phyloP scores from a whole-genome alignment of 2,888 invertebrate species.

The Zeuzera pyrina region DNA sequence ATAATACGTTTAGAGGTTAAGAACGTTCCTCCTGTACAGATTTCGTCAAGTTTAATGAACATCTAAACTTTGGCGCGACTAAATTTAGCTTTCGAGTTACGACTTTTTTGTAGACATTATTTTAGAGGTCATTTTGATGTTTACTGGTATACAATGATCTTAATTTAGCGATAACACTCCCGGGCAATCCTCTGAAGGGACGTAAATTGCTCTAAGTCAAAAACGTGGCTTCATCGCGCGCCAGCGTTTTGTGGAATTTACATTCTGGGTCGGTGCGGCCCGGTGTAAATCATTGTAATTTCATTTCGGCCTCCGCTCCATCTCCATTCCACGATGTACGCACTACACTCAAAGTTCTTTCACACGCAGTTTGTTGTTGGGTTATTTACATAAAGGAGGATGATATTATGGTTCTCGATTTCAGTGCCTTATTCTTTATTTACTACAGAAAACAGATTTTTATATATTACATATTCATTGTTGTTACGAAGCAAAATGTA shows the following conservation, averaged over 20 bases:
- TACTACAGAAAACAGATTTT: no score
- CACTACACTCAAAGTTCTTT: conserved; percentile 8
- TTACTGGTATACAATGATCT: conserved; percentile 17
- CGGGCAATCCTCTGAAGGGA: conserved; percentile 17
- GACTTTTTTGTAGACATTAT: conserved; percentile 14
- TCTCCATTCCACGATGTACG: conserved; percentile 6
- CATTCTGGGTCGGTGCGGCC: conserved; percentile 22
- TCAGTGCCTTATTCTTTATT: no score
- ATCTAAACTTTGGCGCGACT: conserved; percentile 16
- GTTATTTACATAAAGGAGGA: no score
- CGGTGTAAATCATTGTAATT: conserved; percentile 34
- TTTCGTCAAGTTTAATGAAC: conserved; percentile 23
- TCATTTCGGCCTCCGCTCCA: conserved; percentile 22
- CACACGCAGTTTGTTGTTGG: no score
- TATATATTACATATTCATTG: no score
- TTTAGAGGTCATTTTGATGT: conserved; percentile 10
- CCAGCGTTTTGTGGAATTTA: conserved; percentile 20
- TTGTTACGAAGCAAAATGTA: no score
- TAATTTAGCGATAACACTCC: conserved; percentile 19
- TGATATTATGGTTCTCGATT: no score
- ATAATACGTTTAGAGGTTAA: no score
- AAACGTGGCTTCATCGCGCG: conserved; percentile 23
- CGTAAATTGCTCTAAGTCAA: conserved; percentile 32
- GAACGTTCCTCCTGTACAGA: no score
- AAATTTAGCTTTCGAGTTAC: conserved; percentile 7